Evolutionary conservation across 2,113 vertebrate species (phyloP).

Genomic region (Motacilla alba): DNA sequence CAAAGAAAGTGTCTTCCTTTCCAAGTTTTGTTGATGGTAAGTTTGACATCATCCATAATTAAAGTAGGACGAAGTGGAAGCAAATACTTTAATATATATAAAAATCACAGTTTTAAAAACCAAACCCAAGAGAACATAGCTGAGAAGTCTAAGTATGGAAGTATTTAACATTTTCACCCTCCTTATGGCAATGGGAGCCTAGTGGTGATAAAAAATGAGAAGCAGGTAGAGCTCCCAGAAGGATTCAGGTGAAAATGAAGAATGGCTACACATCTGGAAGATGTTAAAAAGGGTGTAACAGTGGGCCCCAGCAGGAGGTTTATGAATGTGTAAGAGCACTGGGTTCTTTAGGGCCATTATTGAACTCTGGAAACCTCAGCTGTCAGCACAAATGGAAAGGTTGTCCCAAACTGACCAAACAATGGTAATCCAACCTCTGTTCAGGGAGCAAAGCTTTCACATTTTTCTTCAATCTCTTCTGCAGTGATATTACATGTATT

Average conservation of each 20-base stretch:
- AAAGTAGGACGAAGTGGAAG: background rate
- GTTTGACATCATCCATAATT: slow-evolving; percentile 18
- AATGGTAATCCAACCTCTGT: background rate
- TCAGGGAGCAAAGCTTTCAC: background rate
- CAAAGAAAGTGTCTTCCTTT: slow-evolving; percentile 93
- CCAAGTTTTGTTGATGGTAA: slow-evolving; percentile 98
- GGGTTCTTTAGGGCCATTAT: background rate
- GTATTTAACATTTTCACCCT: background rate
- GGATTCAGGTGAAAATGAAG: background rate
- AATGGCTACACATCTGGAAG: background rate
- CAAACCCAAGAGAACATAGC: background rate
- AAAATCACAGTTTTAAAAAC: background rate
- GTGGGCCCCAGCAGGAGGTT: background rate
- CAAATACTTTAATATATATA: background rate
- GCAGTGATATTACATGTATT: background rate
- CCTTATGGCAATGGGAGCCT: background rate
- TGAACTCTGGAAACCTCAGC: background rate
- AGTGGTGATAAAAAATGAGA: background rate
- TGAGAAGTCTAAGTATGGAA: background rate
- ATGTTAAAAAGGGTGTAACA: background rate
- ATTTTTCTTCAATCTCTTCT: background rate
- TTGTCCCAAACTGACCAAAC: background rate
- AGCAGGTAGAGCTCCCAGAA: background rate
- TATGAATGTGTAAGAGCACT: background rate
- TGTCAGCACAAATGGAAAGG: background rate